Evolutionary conservation across 2,797 vertebrate genomes (phyloP).

Genomic region (Sylvilagus floridanus): DNA sequence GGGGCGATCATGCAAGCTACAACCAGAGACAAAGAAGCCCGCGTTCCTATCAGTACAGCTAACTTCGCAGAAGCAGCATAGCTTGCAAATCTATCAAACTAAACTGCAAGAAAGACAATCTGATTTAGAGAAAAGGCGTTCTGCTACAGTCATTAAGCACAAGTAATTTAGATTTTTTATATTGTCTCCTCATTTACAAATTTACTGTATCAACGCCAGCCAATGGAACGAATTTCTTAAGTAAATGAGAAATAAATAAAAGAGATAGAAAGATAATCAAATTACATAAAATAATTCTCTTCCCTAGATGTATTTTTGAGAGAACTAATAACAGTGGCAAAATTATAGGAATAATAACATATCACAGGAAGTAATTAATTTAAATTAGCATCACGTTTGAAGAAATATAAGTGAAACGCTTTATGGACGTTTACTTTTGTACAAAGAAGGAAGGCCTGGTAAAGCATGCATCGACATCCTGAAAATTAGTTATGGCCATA

Average conservation of each 20-base stretch:
- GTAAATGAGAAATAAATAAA: slow-evolving; percentile 92
- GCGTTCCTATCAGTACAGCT: slow-evolving; percentile 90
- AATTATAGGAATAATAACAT: slow-evolving; percentile 88
- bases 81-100: slow-evolving; percentile 94
- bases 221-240: slow-evolving; percentile 94
- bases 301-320: slow-evolving; percentile 88
- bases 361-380: slow-evolving; percentile 89
- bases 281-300: slow-evolving; percentile 93
- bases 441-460: slow-evolving; percentile 84
- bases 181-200: slow-evolving; percentile 92
- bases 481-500: slow-evolving; percentile 87
- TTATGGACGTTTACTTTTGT: slow-evolving; percentile 82
- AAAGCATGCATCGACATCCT: slow-evolving; percentile 84
- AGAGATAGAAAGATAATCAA: slow-evolving; percentile 92
- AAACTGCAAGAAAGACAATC: slow-evolving; percentile 94
- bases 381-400: slow-evolving; percentile 88
- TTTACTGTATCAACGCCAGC: slow-evolving; percentile 92
- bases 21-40: slow-evolving; percentile 95
- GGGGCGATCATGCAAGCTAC: slow-evolving; percentile 98
- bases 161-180: slow-evolving; percentile 94
- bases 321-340: slow-evolving; percentile 88
- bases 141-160: slow-evolving; percentile 94
- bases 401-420: slow-evolving; percentile 80
- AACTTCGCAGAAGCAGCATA: slow-evolving; percentile 90
- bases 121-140: slow-evolving; percentile 94